Evolutionary conservation across 2,888 invertebrate genomes (phyloP), one percentile per base, ranked within the genome.

Genomic region (Gerris lacustris): DNA sequence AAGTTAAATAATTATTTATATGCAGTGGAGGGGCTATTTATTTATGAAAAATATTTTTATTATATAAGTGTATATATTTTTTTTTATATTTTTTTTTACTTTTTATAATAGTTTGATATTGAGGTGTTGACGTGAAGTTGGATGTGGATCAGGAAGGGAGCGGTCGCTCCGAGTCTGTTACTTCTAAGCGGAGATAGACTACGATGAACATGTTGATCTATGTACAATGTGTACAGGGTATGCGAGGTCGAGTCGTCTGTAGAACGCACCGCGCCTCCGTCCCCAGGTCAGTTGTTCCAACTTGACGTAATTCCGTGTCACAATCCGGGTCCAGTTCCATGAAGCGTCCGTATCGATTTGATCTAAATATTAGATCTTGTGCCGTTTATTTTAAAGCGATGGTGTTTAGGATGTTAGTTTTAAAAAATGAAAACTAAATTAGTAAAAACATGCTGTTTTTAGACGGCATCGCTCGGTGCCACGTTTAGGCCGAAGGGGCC

Each of bases 401-500:
- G 9, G 15, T 11, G 31, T 31, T 31, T 4, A 31, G 31, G 31
- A 31, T 31, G 31, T 31, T 31, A 31, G 31, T 31, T 31, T 31
- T 31, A 31, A 31, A 31, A 31, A 31, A 31, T 31, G 31, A 31
- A 31, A 31, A 31, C 31, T 31, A 31, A 31, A 31, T 31, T 31
- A 31, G 31, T 31, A 31, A 31, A 31, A 31, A 31, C 31, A 31
- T 31, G n/a, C n/a, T n/a, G 31, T 31, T 31, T 31, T 31, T 31
- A 31, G 55, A 55, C 55, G 55, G 55, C 64, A 31, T 64, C 64
- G 7, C 9, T 64, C 18, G 64, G 64, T 64, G 64, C 64, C 64
- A 64, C 64, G 64, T 67, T 18, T 83, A 87, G 74, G 87, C 87
- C 55, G 85, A 83, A 67, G 87, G 82, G 78, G 87, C 87, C 78